These are phyloP conservation scores for Pachycephala philippinensis DNA, from an alignment of 2,113 vertebrate genomes.

Conservation along the genomic window DNA sequence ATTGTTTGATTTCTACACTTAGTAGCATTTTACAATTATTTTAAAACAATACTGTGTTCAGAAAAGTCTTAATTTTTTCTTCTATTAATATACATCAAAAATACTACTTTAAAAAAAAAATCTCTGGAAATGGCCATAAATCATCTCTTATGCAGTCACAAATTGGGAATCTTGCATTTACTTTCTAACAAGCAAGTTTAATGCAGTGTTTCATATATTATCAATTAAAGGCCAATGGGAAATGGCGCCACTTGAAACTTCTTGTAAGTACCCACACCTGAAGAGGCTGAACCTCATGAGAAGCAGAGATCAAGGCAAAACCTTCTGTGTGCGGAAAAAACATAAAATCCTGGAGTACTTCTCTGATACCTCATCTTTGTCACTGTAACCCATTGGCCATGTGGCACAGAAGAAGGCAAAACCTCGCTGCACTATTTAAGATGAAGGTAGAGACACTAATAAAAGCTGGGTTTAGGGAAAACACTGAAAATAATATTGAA, in stretches of 20 bases:
- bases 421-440: neutral
- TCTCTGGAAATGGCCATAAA: neutral
- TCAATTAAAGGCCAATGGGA: neutral
- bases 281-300: neutral
- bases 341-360: neutral
- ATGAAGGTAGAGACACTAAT: neutral
- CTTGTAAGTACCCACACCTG: neutral
- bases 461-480: neutral
- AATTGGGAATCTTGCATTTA: neutral
- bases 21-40: neutral
- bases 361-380: neutral
- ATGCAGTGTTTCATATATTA: neutral
- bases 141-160: neutral
- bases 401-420: fast-evolving
- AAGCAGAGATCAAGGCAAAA: neutral
- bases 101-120: no score
- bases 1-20: neutral
- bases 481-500: neutral
- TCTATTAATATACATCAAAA: neutral
- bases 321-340: fast-evolving
- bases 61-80: neutral
- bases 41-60: neutral
- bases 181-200: neutral
- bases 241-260: neutral
- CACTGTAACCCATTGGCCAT: neutral